Evolutionary conservation across 2,888 invertebrate species (phyloP).

Genomic region (Protophormia terraenovae): DNA sequence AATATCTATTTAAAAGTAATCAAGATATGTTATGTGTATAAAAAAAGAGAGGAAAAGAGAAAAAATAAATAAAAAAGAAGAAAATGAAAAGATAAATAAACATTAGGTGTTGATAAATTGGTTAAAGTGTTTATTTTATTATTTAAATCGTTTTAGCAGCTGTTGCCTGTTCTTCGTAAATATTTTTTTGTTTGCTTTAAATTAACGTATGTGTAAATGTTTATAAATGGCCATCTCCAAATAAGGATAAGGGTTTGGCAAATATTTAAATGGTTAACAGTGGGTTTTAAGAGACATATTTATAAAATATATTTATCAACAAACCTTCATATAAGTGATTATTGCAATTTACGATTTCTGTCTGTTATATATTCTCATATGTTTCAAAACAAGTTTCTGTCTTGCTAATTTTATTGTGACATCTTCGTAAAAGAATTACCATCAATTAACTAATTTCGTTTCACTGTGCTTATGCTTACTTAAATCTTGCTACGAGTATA

Average conservation of each 20-base stretch:
- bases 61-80: constrained; percentile 68
- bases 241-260: neutral
- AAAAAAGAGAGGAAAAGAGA: no score
- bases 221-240: neutral
- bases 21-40: neutral
- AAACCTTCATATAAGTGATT: no score
- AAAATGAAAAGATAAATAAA: constrained; percentile 22
- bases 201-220: neutral
- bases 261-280: neutral
- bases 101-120: constrained; percentile 33
- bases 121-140: constrained; percentile 4
- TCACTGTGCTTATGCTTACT: neutral
- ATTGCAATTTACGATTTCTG: no score
- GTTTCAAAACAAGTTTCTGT: no score
- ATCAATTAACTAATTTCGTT: neutral
- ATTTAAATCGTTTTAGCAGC: constrained; percentile 19
- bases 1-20: constrained; percentile 84
- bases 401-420: no score
- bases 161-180: neutral
- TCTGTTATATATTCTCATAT: no score
- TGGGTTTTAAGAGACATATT: neutral
- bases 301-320: no score
- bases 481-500: neutral
- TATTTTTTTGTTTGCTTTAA: neutral
- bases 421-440: no score